Percentiles rank a stretch among this genome's conserved stretches.
Evolutionary conservation across 2,113 vertebrate species (phyloP).

Genomic region (Apodemus sylvaticus): DNA sequence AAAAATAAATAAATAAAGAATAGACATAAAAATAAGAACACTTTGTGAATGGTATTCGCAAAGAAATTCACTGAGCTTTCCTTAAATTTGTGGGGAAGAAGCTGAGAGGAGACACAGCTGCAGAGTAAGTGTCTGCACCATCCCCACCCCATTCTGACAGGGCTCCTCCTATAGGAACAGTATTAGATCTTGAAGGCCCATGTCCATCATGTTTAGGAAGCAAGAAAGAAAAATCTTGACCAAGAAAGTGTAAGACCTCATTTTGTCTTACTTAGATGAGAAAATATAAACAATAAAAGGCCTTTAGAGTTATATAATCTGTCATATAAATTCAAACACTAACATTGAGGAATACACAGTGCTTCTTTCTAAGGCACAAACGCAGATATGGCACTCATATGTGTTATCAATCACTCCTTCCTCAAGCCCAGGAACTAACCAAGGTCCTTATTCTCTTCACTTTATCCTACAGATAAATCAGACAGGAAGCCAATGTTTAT

Average conservation of each 20-base stretch:
- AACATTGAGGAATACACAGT: neutral
- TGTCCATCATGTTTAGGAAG: neutral
- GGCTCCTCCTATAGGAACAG: neutral
- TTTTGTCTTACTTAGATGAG: neutral
- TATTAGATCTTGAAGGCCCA: neutral
- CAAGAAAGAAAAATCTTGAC: neutral
- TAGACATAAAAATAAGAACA: neutral
- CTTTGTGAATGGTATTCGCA: neutral
- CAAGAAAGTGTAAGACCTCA: neutral
- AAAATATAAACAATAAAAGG: neutral
- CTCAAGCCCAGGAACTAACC: neutral
- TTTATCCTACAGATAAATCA: slow-evolving; percentile 27
- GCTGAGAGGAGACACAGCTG: neutral
- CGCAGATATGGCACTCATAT: neutral
- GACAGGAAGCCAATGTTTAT: slow-evolving; percentile 50
- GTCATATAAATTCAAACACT: neutral
- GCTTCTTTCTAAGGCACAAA: slow-evolving; percentile 47
- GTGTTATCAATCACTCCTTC: slow-evolving; percentile 31
- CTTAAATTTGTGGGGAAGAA: neutral
- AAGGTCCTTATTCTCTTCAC: slow-evolving; percentile 34
- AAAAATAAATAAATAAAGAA: neutral
- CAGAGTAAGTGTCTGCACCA: neutral
- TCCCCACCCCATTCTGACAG: neutral
- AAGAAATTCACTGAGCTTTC: neutral
- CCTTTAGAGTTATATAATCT: neutral